Percentiles rank a stretch among this genome's conserved stretches.
These are phyloP conservation scores for Garrulus glandarius DNA, from an alignment of 2,797 vertebrate genomes.

Conservation along the genomic window DNA sequence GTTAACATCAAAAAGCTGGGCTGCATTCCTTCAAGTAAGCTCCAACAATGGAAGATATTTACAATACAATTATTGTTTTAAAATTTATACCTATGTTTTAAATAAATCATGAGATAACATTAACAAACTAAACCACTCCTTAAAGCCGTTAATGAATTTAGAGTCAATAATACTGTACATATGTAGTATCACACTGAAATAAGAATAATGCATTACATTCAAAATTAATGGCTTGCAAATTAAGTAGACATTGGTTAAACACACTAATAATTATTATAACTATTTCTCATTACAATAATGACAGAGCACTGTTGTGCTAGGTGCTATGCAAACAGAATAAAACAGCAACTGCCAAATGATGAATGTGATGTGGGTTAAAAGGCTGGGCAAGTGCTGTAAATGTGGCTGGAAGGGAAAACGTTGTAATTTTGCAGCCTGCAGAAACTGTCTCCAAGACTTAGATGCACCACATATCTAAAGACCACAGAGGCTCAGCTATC, in stretches of 20 bases:
- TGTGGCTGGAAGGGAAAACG: conserved; percentile 8
- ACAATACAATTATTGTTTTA: not conserved
- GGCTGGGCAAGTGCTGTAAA: not conserved
- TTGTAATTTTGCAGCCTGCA: not conserved
- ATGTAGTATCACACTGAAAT: not conserved
- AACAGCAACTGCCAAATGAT: not conserved
- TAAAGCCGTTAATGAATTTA: not conserved
- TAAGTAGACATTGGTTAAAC: conserved; percentile 11
- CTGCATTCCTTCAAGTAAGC: conserved; percentile 10
- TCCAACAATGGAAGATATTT: not conserved
- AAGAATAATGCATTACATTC: not conserved
- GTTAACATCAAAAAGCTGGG: conserved; percentile 31
- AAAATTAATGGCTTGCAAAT: conserved; percentile 8
- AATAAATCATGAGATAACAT: conserved; percentile 29
- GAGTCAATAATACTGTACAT: not conserved
- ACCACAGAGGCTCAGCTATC: not conserved
- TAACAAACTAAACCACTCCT: conserved; percentile 34
- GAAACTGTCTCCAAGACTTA: not conserved
- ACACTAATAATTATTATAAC: conserved; percentile 8
- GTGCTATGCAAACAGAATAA: conserved; percentile 23
- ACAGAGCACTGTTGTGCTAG: conserved; percentile 6
- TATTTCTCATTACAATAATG: conserved; percentile 42
- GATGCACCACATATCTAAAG: not conserved
- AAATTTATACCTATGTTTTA: not conserved
- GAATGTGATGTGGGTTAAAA: conserved; percentile 2